These are phyloP conservation scores for Scomber colias DNA, from an alignment of 2,113 vertebrate genomes.

Conservation along the genomic window DNA sequence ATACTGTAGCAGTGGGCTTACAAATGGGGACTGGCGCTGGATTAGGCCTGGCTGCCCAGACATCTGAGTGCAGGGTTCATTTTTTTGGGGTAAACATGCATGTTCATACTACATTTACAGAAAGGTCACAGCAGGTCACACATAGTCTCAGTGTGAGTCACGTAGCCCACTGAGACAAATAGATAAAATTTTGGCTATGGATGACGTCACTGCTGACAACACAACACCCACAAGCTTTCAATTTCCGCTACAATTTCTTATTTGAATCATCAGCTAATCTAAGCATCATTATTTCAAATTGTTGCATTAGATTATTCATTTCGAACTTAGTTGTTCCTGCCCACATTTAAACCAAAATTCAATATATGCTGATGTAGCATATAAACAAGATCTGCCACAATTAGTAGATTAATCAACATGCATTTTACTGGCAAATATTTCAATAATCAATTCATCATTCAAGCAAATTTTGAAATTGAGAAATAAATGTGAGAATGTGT, in stretches of 20 bases:
- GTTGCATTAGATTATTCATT: too few species aligned
- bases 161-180: neutral
- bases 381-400: too few species aligned
- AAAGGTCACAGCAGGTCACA: constrained; percentile 9
- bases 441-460: too few species aligned
- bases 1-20: constrained; percentile 57
- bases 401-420: too few species aligned
- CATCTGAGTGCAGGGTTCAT: constrained; percentile 39
- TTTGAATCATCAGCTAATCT: constrained; percentile 10
- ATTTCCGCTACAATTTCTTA: neutral
- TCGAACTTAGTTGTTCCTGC: too few species aligned
- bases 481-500: too few species aligned
- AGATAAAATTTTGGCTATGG: constrained; percentile 29
- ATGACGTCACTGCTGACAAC: constrained; percentile 18
- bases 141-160: too few species aligned
- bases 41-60: constrained; percentile 56
- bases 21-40: constrained; percentile 51
- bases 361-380: too few species aligned
- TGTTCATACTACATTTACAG: constrained; percentile 25
- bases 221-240: constrained; percentile 37
- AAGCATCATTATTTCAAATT: neutral
- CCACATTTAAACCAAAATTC: too few species aligned
- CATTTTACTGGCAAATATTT: too few species aligned
- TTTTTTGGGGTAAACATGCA: neutral
- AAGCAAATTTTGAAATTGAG: too few species aligned